These are phyloP conservation scores for Pyrochroa serraticornis DNA, from an alignment of 2,888 invertebrate species.

Conservation along the genomic window DNA sequence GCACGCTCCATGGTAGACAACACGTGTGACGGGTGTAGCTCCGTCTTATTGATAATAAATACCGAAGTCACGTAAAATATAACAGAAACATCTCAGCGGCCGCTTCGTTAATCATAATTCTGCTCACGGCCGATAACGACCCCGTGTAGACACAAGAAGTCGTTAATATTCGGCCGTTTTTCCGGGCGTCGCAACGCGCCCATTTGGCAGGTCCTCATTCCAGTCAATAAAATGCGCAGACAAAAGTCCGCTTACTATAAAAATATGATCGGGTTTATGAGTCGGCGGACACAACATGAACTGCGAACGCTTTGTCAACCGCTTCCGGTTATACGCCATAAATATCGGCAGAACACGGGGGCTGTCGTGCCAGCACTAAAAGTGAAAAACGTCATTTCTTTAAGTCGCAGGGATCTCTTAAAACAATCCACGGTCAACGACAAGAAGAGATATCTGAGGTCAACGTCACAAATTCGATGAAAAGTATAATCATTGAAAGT, in stretches of 20 bases:
- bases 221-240: conserved; percentile 45
- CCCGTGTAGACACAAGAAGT: conserved; percentile 22
- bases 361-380: conserved; percentile 40
- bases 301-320: conserved; percentile 48
- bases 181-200: not conserved
- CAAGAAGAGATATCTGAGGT: no score
- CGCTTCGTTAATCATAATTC: conserved; percentile 26
- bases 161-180: conserved; percentile 24
- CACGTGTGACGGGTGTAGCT: conserved; percentile 3
- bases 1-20: not conserved
- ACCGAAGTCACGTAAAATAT: conserved; percentile 26
- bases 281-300: conserved; percentile 47
- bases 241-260: conserved; percentile 43
- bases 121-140: conserved; percentile 27
- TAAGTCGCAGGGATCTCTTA: conserved; percentile 25
- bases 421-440: conserved; percentile 8
- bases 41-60: conserved; percentile 25
- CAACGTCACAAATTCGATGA: no score
- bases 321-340: conserved; percentile 43
- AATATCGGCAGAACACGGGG: conserved; percentile 45
- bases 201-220: not conserved
- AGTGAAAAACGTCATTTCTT: conserved; percentile 39
- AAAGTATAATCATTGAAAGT: no score
- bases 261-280: conserved; percentile 51
- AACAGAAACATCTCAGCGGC: conserved; percentile 20